Evolutionary conservation across 2,888 invertebrate species (phyloP), one percentile per base, ranked within the genome.

Genomic region (Drosophila merina): DNA sequence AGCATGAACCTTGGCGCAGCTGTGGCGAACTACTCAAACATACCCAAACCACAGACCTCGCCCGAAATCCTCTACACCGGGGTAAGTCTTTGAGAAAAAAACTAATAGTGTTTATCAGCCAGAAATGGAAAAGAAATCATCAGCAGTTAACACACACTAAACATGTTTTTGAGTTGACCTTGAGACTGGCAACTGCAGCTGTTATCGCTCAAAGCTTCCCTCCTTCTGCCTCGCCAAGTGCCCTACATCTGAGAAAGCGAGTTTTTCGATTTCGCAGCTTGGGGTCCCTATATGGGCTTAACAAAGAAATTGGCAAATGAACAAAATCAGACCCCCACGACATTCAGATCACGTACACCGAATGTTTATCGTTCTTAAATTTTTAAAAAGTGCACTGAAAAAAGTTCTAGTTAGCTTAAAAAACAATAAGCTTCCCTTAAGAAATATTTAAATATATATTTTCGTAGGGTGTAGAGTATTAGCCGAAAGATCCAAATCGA

Each of bases 61-160:
- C 96, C 96, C 1, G 94, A 96, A 77, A 93, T 96, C 74, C 92
- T 96, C n/a, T 96, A 96, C 87, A 95, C 95, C 10, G 96, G 96
- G 81, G 96, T 95, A 92, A 94, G 94, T 93, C 9, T 33, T 93
- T 92, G 6, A 28, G 5, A 28, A 10, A 63, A 26, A 1, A 8
- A 30, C 6, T 28, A 10, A 36, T 12, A 14, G 52, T 47, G 30
- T 28, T 64, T 48, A 54, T 52, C 12, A 51, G 45, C 14, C 12
- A 9, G 5, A 48, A 49, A 38, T 40, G 3, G 9, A 7, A 8
- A 44, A 20, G 2, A 44, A 31, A 10, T 57, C 26, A 57, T 25
- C 47, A 33, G 5, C 33, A 59, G 10, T 28, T 10, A 14, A 28
- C 59, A 48, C 45, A 45, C 30, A 28, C 26, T 47, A 31, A 42